Conservation (phyloP, 2,888 invertebrate species). For the Coelopa pilipes region DNA sequence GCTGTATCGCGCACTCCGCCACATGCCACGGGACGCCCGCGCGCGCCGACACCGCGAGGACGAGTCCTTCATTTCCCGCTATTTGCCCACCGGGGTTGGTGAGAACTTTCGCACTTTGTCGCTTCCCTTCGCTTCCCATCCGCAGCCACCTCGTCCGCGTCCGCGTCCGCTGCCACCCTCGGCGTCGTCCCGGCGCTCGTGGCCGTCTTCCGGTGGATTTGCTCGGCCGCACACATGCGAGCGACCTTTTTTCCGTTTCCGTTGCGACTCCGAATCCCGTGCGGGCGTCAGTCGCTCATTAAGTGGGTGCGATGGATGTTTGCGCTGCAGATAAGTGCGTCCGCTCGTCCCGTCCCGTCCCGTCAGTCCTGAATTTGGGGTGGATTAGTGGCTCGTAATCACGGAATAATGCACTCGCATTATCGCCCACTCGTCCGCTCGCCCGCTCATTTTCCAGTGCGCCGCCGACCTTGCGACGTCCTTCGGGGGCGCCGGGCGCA, state of each 20-base stretch:
- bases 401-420: slow-evolving; percentile 47
- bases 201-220: slow-evolving; percentile 16
- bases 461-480: no score
- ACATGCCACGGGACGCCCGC: slow-evolving; percentile 8
- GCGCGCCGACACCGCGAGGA: slow-evolving; percentile 1
- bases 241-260: no score
- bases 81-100: slow-evolving; percentile 52
- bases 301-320: slow-evolving; percentile 43
- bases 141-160: slow-evolving; percentile 35
- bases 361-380: slow-evolving; percentile 42
- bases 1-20: background rate
- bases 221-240: background rate
- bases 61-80: slow-evolving; percentile 43
- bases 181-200: slow-evolving; percentile 13
- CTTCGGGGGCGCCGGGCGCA: background rate
- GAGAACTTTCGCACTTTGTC: slow-evolving; percentile 64
- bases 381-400: slow-evolving; percentile 52
- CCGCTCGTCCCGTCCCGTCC: slow-evolving; percentile 20
- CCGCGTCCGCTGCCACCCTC: background rate
- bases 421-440: slow-evolving; percentile 30
- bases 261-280: no score
- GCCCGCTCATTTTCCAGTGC: slow-evolving; percentile 19
- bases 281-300: slow-evolving; percentile 31
- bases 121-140: slow-evolving; percentile 44
- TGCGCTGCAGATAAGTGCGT: slow-evolving; percentile 52